phyloP scores from a whole-genome alignment of 2,113 vertebrate species.

The Ailuropoda melanoleuca region DNA sequence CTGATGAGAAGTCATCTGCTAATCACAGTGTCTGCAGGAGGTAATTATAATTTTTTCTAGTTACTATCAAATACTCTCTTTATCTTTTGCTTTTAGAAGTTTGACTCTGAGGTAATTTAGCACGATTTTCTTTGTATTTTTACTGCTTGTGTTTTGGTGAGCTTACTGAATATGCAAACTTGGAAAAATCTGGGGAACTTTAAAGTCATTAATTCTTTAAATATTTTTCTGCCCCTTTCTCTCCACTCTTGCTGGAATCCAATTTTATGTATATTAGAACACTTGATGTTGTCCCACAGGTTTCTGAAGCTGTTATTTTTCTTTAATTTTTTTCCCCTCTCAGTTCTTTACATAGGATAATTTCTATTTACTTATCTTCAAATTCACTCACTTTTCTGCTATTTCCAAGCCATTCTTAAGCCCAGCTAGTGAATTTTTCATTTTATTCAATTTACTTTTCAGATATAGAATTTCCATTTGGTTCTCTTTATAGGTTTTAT shows the following conservation, averaged over 20 bases:
- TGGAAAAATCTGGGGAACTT: neutral
- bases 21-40: neutral
- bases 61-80: neutral
- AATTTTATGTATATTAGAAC: neutral
- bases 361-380: neutral
- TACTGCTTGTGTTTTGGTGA: neutral
- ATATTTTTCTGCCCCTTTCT: neutral
- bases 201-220: neutral
- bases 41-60: neutral
- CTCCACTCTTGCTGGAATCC: neutral
- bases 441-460: neutral
- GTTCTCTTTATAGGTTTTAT: neutral
- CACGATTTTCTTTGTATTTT: neutral
- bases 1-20: neutral
- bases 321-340: neutral
- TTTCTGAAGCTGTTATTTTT: neutral
- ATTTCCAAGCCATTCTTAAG: neutral
- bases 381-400: neutral
- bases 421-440: neutral
- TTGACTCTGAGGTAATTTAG: neutral
- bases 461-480: conserved; percentile 9
- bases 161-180: neutral
- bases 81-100: neutral
- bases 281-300: neutral
- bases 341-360: neutral